Evolutionary conservation across 2,113 vertebrate species (phyloP).

Genomic region (Choloepus hoffmanni): DNA sequence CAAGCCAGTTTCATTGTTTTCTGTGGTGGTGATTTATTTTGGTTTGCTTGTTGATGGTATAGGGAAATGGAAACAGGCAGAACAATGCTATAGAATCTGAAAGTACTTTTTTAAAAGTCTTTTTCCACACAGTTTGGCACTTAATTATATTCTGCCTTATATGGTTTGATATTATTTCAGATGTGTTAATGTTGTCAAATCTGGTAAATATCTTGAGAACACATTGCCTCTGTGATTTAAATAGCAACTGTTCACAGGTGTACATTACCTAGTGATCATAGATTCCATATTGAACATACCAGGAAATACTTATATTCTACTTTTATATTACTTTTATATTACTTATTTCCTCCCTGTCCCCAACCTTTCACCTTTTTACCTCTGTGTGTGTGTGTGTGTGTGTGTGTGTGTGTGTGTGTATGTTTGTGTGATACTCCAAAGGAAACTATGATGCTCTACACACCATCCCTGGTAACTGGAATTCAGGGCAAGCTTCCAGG

Average conservation of each 20-base stretch:
- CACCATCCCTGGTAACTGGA: neutral
- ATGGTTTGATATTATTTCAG: conserved; percentile 8
- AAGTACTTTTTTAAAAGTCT: neutral
- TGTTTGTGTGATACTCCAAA: neutral
- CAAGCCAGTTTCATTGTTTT: neutral
- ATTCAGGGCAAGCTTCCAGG: neutral
- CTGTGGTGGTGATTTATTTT: neutral
- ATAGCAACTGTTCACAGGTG: conserved; percentile 36
- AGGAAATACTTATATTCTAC: conserved; percentile 17
- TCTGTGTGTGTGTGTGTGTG: neutral
- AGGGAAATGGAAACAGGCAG: neutral
- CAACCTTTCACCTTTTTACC: neutral
- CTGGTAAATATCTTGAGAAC: conserved; percentile 11
- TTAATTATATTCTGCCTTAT: conserved; percentile 26
- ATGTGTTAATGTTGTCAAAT: conserved; percentile 40
- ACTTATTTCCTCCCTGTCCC: neutral
- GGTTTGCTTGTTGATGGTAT: neutral
- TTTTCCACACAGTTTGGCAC: neutral
- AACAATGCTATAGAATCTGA: neutral
- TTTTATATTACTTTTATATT: neutral
- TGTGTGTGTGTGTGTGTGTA: neutral
- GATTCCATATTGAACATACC: neutral
- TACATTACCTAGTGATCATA: neutral
- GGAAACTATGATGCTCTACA: neutral
- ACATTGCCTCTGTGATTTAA: neutral